Evolutionary conservation across 2,888 invertebrate genomes (phyloP), one percentile per base, ranked within the genome.

Genomic region (Eilema caniola): DNA sequence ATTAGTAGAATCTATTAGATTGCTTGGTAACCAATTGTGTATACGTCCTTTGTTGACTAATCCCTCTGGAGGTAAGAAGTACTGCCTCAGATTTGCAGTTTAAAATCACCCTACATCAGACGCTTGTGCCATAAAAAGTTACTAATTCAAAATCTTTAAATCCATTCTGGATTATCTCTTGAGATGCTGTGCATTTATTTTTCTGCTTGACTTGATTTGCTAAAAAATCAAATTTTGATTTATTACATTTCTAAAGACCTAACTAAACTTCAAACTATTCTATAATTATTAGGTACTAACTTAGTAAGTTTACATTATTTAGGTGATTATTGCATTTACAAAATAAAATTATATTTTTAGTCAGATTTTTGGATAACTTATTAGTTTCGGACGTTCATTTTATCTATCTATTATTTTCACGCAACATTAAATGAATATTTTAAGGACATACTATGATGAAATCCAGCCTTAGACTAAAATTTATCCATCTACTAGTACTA

Each of bases 111-210:
- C n/a, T n/a, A n/a, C n/a, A n/a, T 62, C 24, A 25, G 16, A 63
- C 20, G 47, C 47, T 53, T 64, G 63, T 64, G 63, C 63, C 63
- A 64, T 64, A 28, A 47, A 63, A 25, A 64, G 8, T 24, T 24
- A 24, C 7, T 7, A 23, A 12, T 62, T 2, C 11, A 61, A n/a
- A 33, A 16, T 62, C 12, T 23, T 23, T 62, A 7, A 23, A 12
- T 11, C 3, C 12, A n/a, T 31, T 20, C 11, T 61, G 10, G 28
- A 25, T 61, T 61, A 23, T 53, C 53, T 53, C 10, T 53, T 53
- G 33, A 23, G 12, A 23, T 16, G 12, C 28, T 61, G 31, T 33
- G 7, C 4, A 0, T 61, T 28, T 5, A 12, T 31, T n/a, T 31
- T 14, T 23, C 20, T 10, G 8, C 3, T n/a, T n/a, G 3, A 20